Base-by-base conservation (phyloP, 2,113 vertebrate species). In the Chlamydotis undulata region DNA sequence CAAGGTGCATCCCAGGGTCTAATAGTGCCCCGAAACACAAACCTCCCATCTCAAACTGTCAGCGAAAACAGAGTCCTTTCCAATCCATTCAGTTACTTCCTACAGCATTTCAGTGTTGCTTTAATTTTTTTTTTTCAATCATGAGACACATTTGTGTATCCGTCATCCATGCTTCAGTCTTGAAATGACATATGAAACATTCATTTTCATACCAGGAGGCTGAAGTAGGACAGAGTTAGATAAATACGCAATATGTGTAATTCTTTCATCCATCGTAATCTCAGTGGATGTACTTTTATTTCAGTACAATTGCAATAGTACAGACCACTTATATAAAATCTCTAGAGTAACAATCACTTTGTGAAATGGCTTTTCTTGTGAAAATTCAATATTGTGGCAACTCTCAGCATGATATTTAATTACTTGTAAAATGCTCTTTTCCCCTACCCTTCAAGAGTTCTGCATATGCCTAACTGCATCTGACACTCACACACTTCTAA, bases 261-360 rank as follows among this genome's bases (percentile, higher is more conserved):
- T 95, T 92, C 70, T 87, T 90, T 91, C 69, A 86, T 95, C 77
- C 67, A 12, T 80, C 1, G 5, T 85, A 73, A 89, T 95, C 83
- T 94, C 83, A 49, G 59, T 57, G 74, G 68, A 77, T 82, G 35
- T 86, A 41, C 41, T 79, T 92, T 92, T 90, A 86, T 96, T 94
- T 95, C 84, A 79, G 65, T 70, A 59, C 83, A 93, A 70, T 52
- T 90, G 59, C 69, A 84, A 13, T 70, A 87, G 41, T 84, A 65
- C 65, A 68, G n/a, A 65, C 76, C 55, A 83, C 60, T 88, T 91
- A 89, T 12, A 84, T 39, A 70, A 94, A 93, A 93, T 85, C 52
- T 90, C 79, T 68, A 68, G 87, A 88, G 89, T 61, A 88, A 56
- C 76, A 83, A 33, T 73, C 60, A n/a, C 37, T 95, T 73, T 90